phyloP scores from a whole-genome alignment of 2,888 invertebrate species.

The Aleiodes alternator region DNA sequence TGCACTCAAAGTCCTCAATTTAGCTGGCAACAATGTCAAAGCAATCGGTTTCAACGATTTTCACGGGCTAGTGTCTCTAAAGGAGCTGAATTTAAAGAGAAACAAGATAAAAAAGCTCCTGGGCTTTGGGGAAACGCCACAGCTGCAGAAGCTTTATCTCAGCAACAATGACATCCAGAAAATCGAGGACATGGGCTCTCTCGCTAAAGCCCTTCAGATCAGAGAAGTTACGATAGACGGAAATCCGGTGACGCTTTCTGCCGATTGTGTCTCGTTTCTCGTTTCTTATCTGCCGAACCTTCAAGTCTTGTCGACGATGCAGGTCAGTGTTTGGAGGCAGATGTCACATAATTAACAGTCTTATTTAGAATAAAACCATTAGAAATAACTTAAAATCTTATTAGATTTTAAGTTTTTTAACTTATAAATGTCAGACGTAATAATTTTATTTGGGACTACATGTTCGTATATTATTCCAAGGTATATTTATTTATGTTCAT shows the following conservation, averaged over 20 bases:
- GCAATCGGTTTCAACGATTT: conserved; percentile 87
- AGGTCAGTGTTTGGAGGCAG: too few species aligned
- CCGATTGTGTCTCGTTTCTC: conserved; percentile 88
- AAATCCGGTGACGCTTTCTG: conserved; percentile 88
- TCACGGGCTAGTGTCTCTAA: conserved; percentile 85
- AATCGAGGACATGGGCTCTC: conserved; percentile 91
- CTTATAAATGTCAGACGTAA: too few species aligned
- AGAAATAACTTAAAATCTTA: too few species aligned
- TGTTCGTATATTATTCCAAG: too few species aligned
- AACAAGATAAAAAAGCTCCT: conserved; percentile 88
- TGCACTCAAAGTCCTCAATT: conserved; percentile 92
- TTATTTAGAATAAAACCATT: too few species aligned
- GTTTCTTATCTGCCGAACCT: conserved; percentile 88
- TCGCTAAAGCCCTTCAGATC: conserved; percentile 86
- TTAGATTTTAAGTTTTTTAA: too few species aligned
- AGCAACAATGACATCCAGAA: conserved; percentile 87
- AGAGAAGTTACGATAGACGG: conserved; percentile 91
- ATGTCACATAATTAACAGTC: too few species aligned
- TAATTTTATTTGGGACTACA: too few species aligned
- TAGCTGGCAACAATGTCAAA: conserved; percentile 93
- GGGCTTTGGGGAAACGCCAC: conserved; percentile 87
- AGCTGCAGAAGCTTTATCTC: conserved; percentile 87
- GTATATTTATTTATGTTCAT: too few species aligned
- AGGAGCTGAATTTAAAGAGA: conserved; percentile 91
- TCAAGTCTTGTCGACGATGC: conserved; percentile 85